These are phyloP conservation scores for Hemichromis elongatus DNA, from an alignment of 2,113 vertebrate genomes.

Conservation along the genomic window DNA sequence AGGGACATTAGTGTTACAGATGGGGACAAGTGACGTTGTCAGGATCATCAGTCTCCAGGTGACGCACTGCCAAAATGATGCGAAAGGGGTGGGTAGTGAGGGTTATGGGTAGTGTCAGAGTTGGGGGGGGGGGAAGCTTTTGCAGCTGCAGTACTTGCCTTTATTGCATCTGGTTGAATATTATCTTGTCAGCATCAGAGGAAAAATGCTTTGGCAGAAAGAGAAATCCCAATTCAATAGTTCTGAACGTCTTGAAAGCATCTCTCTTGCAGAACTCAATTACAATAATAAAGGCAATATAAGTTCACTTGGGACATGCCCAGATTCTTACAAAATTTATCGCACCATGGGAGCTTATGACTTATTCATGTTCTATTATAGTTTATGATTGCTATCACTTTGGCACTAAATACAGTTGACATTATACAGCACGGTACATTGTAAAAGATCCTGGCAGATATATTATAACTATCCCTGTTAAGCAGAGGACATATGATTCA, in stretches of 20 bases:
- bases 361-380: slow-evolving; percentile 58
- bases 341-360: slow-evolving; percentile 37
- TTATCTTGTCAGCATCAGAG: slow-evolving; percentile 51
- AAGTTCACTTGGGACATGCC: slow-evolving; percentile 35
- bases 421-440: not conserved
- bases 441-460: slow-evolving; percentile 12
- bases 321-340: slow-evolving; percentile 47
- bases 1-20: slow-evolving; percentile 71
- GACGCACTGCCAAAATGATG: slow-evolving; percentile 50
- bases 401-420: slow-evolving; percentile 47
- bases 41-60: slow-evolving; percentile 61
- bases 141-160: not conserved
- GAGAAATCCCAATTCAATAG: slow-evolving; percentile 56
- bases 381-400: slow-evolving; percentile 50
- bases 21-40: slow-evolving; percentile 70
- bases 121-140: slow-evolving; percentile 1
- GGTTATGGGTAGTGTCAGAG: slow-evolving; percentile 38
- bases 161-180: slow-evolving; percentile 33
- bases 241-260: slow-evolving; percentile 39
- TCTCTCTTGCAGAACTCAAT: slow-evolving; percentile 52
- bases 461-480: not conserved
- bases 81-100: slow-evolving; percentile 24
- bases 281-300: slow-evolving; percentile 52
- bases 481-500: not conserved
- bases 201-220: slow-evolving; percentile 42